Percentiles rank a stretch among this genome's conserved stretches.
phyloP scores from a whole-genome alignment of 2,113 vertebrate genomes.

The Rhabdomys dilectus region DNA sequence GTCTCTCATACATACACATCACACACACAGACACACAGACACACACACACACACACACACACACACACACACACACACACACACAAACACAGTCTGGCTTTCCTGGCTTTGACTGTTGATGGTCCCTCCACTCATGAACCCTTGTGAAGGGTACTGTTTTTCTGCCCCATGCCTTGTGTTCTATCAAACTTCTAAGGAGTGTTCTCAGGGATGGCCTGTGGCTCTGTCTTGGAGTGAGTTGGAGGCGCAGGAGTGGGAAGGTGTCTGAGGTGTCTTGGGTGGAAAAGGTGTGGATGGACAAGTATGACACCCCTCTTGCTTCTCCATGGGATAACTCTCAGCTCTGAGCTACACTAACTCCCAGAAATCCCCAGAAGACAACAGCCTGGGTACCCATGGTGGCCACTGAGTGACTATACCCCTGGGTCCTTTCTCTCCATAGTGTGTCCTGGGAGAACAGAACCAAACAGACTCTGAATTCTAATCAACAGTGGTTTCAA shows the following conservation, averaged over 20 bases:
- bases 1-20: neutral
- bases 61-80: neutral
- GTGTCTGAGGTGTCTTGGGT: neutral
- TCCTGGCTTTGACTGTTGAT: neutral
- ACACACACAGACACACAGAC: neutral
- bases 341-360: neutral
- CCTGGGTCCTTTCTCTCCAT: neutral
- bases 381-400: neutral
- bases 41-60: neutral
- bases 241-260: neutral
- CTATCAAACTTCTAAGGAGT: neutral
- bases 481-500: neutral
- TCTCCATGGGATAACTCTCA: neutral
- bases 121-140: neutral
- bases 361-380: neutral
- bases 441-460: neutral
- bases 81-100: neutral
- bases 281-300: neutral
- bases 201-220: neutral
- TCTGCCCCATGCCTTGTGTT: rapidly evolving
- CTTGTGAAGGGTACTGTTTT: neutral
- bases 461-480: neutral
- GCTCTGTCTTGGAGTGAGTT: neutral
- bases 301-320: neutral
- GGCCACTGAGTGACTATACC: neutral